Evolutionary conservation across 2,797 vertebrate genomes (phyloP), one percentile per base, ranked within the genome.

Genomic region (Momotus momota): DNA sequence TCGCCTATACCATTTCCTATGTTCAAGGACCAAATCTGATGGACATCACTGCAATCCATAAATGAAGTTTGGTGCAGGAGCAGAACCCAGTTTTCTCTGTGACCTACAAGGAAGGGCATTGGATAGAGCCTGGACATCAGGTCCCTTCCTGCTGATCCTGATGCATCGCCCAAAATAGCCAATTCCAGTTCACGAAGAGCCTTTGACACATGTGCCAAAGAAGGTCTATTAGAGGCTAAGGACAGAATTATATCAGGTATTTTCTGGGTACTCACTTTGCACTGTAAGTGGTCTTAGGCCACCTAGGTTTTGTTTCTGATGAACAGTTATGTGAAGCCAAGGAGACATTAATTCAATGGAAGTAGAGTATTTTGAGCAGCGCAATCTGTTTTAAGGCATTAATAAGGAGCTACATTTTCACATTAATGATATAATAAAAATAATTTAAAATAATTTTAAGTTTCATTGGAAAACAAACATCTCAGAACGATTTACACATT

Each of bases 101-200:
- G 61, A 72, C 0, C 4, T n/a, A n/a, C 10, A 33, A 38, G 4
- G 26, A 3, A 58, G 15, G 11, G 33, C 15, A n/a, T 3, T 25
- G 72, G 33, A 61, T 22, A 65, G 77, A 81, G 12, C 12, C 17
- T 26, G 29, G 7, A 51, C 23, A 61, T 26, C 61, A 51, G 10
- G 7, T 29, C 19, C 41, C 14, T 55, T 1, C 0, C 13, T 40
- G 57, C 23, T 51, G n/a, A 58, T 14, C 23, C 27, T 31, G 18
- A 33, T 64, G 51, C 29, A 58, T 58, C 18, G 29, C 29, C 17
- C 35, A 27, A 43, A 85, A 70, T 17, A 65, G 9, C 14, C 26
- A 58, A 12, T 81, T 54, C 13, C 23, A 38, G 27, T 62, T 67
- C 48, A 43, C 49, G 9, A 4, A 33, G 6, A 72, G 12, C 6